Evolutionary conservation across 1,140 invertebrate species (phyloP), one percentile per base, ranked within the genome.

Genomic region (Carposina sasakii): DNA sequence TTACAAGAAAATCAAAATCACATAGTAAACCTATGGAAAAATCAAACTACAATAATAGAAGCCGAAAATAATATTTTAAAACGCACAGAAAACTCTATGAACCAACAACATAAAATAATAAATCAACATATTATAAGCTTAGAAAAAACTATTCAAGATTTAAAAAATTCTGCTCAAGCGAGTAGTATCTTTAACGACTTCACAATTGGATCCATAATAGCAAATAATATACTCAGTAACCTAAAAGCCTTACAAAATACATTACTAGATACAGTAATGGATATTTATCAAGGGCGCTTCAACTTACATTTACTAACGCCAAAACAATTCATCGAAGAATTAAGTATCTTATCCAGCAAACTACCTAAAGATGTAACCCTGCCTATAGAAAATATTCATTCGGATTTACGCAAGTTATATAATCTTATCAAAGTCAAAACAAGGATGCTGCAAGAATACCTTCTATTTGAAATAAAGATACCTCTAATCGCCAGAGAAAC

Each of bases 261-360:
- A 31, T 21, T 55, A 9, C 23, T 55, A 12, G 47, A 55, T 17
- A 55, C 53, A 2, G n/a, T 55, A n/a, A 50, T 42, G 6, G 33
- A 45, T 20, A 46, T 55, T 15, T 41, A 45, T 31, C 30, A 50
- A 33, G 53, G 53, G 10, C 30, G 36, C 24, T n/a, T 55, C 6
- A 55, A 45, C 17, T n/a, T 46, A 12, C 53, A 55, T 19, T 21
- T 55, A 10, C n/a, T 55, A 3, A 33, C 31, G 17, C 53, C 53
- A 1, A 21, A 45, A 19, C 53, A 49, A n/a, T 12, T 55, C 1
- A 42, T 23, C 3, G 23, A 31, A 0, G 47, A 55, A 26, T 33
- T 55, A 0, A 39, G 21, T 17, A 44, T 21, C 16, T 50, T 55
- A 31, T 46, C 41, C 12, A 39, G 46, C 3, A 28, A 45, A 36